These are phyloP conservation scores for Scaptomyza cyrtandrae DNA, from an alignment of 2,888 invertebrate species.

Conservation along the genomic window DNA sequence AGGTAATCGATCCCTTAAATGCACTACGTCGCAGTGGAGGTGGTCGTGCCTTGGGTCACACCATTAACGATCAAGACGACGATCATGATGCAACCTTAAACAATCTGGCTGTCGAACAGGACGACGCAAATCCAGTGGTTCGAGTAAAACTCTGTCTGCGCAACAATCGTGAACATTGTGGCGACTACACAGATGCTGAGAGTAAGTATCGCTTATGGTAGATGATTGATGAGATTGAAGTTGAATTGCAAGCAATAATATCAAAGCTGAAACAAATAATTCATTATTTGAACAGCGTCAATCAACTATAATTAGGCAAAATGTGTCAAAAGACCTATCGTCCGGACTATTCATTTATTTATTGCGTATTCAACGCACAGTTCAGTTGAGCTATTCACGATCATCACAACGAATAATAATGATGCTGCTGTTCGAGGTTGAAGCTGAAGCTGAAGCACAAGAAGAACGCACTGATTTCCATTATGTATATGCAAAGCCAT, in stretches of 20 bases:
- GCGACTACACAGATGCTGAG: conserved; percentile 93
- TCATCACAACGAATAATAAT: conserved; percentile 38
- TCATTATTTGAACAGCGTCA: too few species aligned
- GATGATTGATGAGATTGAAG: not conserved
- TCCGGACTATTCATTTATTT: conserved; percentile 3
- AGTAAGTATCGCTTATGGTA: conserved; percentile 86
- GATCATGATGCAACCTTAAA: conserved; percentile 85
- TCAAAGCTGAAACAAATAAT: too few species aligned
- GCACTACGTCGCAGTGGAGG: conserved; percentile 84
- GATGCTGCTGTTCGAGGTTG: conserved; percentile 24
- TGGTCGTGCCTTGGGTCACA: conserved; percentile 86
- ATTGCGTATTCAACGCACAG: conserved; percentile 1
- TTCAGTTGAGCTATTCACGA: conserved; percentile 27
- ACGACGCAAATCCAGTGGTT: conserved; percentile 87
- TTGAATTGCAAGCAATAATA: too few species aligned
- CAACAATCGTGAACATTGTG: conserved; percentile 92
- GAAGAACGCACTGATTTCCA: conserved; percentile 58
- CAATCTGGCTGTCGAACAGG: conserved; percentile 87
- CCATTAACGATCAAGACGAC: conserved; percentile 71
- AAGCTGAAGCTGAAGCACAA: not conserved
- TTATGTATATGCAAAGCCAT: conserved; percentile 71
- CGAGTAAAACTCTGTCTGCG: conserved; percentile 93
- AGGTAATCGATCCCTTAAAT: conserved; percentile 88
- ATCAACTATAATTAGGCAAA: conserved; percentile 4
- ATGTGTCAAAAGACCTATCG: conserved; percentile 1